Evolutionary conservation across 1,140 invertebrate species (phyloP).

Genomic region (Megalopta genalis): DNA sequence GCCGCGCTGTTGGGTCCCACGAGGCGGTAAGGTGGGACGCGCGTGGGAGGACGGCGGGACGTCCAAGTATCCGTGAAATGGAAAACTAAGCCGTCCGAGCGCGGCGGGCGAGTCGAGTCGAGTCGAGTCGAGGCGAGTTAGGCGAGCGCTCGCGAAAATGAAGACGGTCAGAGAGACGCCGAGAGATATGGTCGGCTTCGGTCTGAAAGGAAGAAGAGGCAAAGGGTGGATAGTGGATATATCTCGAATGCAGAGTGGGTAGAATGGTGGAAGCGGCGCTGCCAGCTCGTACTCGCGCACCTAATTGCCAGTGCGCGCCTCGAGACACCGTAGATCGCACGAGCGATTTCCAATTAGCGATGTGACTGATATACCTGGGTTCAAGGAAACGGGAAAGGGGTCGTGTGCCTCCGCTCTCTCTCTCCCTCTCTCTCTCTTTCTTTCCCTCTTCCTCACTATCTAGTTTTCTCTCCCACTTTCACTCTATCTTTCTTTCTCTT

Average conservation of each 20-base stretch:
- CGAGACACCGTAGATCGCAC: slow-evolving; percentile 59
- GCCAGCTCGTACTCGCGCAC: slow-evolving; percentile 36
- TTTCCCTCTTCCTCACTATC: too few species aligned
- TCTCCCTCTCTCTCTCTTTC: too few species aligned
- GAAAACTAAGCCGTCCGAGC: slow-evolving; percentile 3
- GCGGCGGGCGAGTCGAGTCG: too few species aligned
- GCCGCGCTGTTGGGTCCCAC: too few species aligned
- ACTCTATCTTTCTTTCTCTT: too few species aligned
- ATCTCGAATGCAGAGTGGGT: slow-evolving; percentile 46
- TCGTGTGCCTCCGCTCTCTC: slow-evolving; percentile 24
- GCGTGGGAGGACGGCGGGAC: not conserved
- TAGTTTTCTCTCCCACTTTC: too few species aligned
- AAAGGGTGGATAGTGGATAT: slow-evolving; percentile 6
- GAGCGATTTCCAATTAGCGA: slow-evolving; percentile 63
- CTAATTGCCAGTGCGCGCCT: slow-evolving; percentile 54
- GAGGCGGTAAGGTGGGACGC: too few species aligned
- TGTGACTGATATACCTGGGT: slow-evolving; percentile 60
- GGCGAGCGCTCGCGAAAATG: slow-evolving; percentile 9
- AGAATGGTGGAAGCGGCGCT: not conserved
- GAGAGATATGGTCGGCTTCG: slow-evolving; percentile 4
- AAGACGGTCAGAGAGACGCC: slow-evolving; percentile 11
- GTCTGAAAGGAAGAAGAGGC: not conserved
- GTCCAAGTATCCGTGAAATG: slow-evolving; percentile 21
- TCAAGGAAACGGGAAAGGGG: slow-evolving; percentile 62
- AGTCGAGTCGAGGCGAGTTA: too few species aligned